Conservation (phyloP, 2,888 invertebrate species). For the Drosophila conformis region DNA sequence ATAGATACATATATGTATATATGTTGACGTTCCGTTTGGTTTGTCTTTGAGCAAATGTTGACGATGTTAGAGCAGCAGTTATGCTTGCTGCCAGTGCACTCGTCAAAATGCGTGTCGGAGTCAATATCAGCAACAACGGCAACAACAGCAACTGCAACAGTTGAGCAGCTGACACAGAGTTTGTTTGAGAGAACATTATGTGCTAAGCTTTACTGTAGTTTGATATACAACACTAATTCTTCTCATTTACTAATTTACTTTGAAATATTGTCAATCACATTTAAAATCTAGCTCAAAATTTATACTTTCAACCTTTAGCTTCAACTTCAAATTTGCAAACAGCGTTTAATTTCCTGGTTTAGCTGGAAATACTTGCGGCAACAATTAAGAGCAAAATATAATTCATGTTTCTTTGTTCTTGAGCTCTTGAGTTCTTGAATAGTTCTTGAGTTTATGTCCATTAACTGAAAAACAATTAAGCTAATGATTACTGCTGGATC, state of each 20-base stretch:
- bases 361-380: background rate
- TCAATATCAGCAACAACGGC: conserved; percentile 14
- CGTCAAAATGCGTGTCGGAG: conserved; percentile 34
- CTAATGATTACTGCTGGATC: background rate
- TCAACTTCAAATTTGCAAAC: background rate
- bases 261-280: background rate
- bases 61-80: conserved; percentile 21
- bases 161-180: background rate
- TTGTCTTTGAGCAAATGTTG: conserved; percentile 33
- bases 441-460: background rate
- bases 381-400: background rate
- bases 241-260: background rate
- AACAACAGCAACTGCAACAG: conserved; percentile 10
- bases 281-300: background rate
- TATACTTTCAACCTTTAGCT: background rate
- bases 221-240: background rate
- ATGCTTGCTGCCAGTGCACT: conserved; percentile 46
- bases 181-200: background rate
- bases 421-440: too few relatives aligned
- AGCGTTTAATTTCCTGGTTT: background rate
- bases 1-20: conserved; percentile 54
- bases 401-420: background rate
- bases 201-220: background rate
- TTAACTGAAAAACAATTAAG: conserved; percentile 1
- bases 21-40: conserved; percentile 47